These are phyloP conservation scores for Drosophila kikkawai DNA, from an alignment of 1,140 invertebrate species.

Conservation along the genomic window DNA sequence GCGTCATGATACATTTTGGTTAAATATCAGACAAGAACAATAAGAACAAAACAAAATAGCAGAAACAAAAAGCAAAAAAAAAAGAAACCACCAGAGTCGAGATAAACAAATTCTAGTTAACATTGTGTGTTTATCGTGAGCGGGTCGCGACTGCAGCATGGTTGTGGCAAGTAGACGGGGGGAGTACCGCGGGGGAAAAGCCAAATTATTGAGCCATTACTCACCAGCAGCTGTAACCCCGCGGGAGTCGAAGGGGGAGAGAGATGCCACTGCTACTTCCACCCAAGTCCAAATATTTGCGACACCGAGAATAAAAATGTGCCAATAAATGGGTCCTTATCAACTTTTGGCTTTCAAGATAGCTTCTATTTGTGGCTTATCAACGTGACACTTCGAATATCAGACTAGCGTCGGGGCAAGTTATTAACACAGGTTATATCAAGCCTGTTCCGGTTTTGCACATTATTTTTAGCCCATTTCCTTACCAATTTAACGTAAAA, in stretches of 20 bases:
- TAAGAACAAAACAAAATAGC: conserved; percentile 26
- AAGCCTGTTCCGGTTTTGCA: conserved; percentile 3
- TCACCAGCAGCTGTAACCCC: conserved; percentile 63
- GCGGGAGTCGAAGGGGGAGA: conserved; percentile 4
- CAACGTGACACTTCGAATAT: conserved; percentile 15
- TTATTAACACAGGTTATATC: conserved; percentile 5
- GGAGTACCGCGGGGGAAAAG: conserved; percentile 24
- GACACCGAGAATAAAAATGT: conserved; percentile 30
- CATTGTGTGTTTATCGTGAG: conserved; percentile 72
- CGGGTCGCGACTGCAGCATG: conserved; percentile 25
- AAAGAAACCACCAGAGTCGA: conserved; percentile 58
- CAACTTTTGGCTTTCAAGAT: not conserved
- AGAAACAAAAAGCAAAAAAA: conserved; percentile 2
- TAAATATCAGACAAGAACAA: conserved; percentile 70
- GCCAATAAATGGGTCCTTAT: conserved; percentile 10
- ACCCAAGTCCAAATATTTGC: conserved; percentile 37
- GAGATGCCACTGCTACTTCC: conserved; percentile 13
- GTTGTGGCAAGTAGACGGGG: conserved; percentile 3
- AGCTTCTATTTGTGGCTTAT: conserved; percentile 12
- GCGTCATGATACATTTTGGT: conserved; percentile 79
- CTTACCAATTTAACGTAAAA: not conserved
- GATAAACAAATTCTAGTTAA: conserved; percentile 82
- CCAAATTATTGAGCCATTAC: conserved; percentile 81
- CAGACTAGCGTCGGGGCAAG: not conserved
- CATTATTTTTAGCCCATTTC: not conserved